phyloP scores from a whole-genome alignment of 2,113 vertebrate genomes.

The Malurus alboscapulatus region DNA sequence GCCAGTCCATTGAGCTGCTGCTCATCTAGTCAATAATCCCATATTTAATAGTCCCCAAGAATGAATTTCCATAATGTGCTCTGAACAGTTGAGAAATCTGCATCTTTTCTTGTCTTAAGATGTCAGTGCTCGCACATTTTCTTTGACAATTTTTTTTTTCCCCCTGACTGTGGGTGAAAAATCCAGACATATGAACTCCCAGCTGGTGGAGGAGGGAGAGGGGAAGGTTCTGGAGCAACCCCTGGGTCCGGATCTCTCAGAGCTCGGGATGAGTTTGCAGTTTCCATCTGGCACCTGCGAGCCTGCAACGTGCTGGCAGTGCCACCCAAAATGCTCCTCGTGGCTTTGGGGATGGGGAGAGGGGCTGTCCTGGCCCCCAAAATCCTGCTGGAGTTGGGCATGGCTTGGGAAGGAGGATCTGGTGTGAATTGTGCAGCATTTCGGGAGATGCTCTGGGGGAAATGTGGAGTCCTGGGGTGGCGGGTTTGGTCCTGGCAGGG shows the following conservation, averaged over 20 bases:
- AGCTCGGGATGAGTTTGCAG: background rate
- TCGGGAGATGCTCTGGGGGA: background rate
- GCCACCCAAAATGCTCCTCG: fast-evolving
- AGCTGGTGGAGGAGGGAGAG: background rate
- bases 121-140: constrained; percentile 46
- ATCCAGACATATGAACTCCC: background rate
- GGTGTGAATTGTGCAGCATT: background rate
- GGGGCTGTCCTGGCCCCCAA: background rate
- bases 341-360: background rate
- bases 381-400: fast-evolving
- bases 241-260: background rate
- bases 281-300: background rate
- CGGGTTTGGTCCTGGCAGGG: background rate
- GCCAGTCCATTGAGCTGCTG: constrained; percentile 31
- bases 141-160: background rate
- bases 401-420: background rate
- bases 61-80: constrained; percentile 57
- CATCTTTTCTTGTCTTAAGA: constrained; percentile 58
- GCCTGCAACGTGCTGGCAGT: background rate
- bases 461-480: fast-evolving
- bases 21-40: constrained; percentile 54
- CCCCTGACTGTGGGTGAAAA: background rate
- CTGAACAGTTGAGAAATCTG: constrained; percentile 41
- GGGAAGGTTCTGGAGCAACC: background rate
- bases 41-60: constrained; percentile 57